Conservation (phyloP, 2,888 invertebrate species). For the Notocelia uddmanniana region DNA sequence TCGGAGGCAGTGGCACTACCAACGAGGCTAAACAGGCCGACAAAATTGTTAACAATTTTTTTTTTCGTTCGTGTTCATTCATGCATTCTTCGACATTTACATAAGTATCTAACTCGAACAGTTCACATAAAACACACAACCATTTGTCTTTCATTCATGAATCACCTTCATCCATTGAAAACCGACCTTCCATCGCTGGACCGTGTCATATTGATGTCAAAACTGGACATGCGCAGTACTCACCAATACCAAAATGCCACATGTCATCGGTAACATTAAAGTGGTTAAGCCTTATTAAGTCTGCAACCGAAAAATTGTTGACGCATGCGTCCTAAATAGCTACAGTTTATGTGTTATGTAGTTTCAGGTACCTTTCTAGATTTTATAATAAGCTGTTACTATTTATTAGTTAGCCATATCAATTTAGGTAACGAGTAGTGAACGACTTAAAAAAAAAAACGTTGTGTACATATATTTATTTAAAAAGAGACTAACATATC, state of each 20-base stretch:
- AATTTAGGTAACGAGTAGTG: constrained; percentile 53
- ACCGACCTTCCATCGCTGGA: constrained; percentile 59
- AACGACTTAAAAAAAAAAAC: not conserved
- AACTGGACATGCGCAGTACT: constrained; percentile 66
- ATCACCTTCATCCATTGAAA: constrained; percentile 74
- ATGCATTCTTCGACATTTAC: too few species aligned
- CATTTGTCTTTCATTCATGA: constrained; percentile 71
- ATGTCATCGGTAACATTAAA: not conserved
- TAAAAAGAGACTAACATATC: constrained; percentile 21
- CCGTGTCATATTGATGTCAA: constrained; percentile 78
- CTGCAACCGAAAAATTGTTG: not conserved
- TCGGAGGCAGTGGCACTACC: too few species aligned
- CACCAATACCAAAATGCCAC: not conserved
- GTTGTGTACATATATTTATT: not conserved
- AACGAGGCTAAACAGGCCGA: too few species aligned
- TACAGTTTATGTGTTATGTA: constrained; percentile 70
- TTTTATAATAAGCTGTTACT: constrained; percentile 68
- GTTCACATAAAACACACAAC: constrained; percentile 21
- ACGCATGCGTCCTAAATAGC: constrained; percentile 61
- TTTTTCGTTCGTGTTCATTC: too few species aligned
- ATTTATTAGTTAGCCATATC: constrained; percentile 51
- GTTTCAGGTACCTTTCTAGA: constrained; percentile 67
- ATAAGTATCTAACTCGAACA: too few species aligned
- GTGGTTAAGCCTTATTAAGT: not conserved
- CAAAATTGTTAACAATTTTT: too few species aligned